These are phyloP conservation scores for Mesorhabditis spiculigera DNA, from an alignment of 2,888 invertebrate genomes.

Conservation along the genomic window DNA sequence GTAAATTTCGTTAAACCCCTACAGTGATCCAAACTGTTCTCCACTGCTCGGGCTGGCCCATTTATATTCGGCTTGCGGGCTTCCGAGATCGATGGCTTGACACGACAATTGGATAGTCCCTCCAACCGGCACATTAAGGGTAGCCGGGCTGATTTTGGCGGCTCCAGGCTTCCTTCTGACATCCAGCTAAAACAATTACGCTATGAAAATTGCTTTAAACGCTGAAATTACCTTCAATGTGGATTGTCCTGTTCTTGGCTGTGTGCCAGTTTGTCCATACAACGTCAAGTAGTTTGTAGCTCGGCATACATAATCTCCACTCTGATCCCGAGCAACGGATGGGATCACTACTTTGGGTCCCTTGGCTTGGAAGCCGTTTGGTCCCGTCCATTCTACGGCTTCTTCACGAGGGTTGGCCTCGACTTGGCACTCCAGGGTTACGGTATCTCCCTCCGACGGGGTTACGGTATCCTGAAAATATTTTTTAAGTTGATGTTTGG, in stretches of 20 bases:
- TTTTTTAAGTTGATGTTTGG: too few species aligned
- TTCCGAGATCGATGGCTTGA: conserved; percentile 74
- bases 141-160: conserved; percentile 58
- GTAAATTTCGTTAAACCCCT: background rate
- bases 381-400: conserved; percentile 81
- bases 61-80: conserved; percentile 66
- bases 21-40: conserved; percentile 14
- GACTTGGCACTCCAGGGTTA: conserved; percentile 80
- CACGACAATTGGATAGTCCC: conserved; percentile 79
- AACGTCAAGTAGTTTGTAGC: conserved; percentile 79
- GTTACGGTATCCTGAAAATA: conserved; percentile 23
- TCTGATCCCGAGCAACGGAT: conserved; percentile 59
- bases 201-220: background rate
- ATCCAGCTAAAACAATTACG: background rate
- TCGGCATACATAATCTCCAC: conserved; percentile 83
- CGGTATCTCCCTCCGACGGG: conserved; percentile 74
- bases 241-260: conserved; percentile 35
- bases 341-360: conserved; percentile 65
- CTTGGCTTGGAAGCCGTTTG: conserved; percentile 69
- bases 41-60: conserved; percentile 31
- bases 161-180: conserved; percentile 39
- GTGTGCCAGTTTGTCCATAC: conserved; percentile 38
- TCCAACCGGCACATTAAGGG: conserved; percentile 73
- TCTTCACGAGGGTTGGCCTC: conserved; percentile 84
- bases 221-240: conserved; percentile 36